phyloP scores from a whole-genome alignment of 2,113 vertebrate species.

The Jacana jacana region DNA sequence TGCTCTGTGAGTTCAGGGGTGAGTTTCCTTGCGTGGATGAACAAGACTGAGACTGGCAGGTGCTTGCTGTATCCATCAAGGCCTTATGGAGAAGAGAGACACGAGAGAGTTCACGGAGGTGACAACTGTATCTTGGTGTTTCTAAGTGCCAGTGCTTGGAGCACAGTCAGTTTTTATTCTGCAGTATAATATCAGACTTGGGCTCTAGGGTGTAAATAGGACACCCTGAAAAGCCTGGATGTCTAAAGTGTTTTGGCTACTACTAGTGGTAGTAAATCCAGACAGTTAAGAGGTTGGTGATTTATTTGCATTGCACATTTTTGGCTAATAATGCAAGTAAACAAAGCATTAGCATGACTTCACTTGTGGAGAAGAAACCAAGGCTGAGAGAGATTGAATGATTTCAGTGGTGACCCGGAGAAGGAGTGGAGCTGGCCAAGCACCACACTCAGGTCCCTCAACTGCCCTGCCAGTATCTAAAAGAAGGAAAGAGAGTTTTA shows the following conservation, averaged over 20 bases:
- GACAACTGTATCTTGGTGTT: not conserved
- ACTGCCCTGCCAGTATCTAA: not conserved
- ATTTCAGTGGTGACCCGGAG: not conserved
- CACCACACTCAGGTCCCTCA: not conserved
- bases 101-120: fast-evolving
- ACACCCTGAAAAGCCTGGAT: not conserved
- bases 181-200: not conserved
- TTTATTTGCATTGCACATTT: not conserved
- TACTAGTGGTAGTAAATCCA: not conserved
- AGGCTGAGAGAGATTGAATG: not conserved
- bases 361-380: not conserved
- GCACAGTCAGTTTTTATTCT: not conserved
- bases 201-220: not conserved
- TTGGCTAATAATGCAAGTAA: not conserved
- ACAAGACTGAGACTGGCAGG: not conserved
- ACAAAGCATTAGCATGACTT: not conserved
- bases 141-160: not conserved
- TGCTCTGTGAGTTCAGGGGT: not conserved
- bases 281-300: not conserved
- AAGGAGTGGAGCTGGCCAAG: fast-evolving
- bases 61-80: not conserved
- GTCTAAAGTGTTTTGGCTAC: not conserved
- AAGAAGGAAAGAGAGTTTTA: not conserved
- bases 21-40: not conserved
- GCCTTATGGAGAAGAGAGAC: not conserved